A percentile compares a stretch with the other conserved stretches of the same genome.
Conservation (phyloP, 30 jellyfish, hydroid and myxozoan genomes). For the Nemopilema nomurai region DNA sequence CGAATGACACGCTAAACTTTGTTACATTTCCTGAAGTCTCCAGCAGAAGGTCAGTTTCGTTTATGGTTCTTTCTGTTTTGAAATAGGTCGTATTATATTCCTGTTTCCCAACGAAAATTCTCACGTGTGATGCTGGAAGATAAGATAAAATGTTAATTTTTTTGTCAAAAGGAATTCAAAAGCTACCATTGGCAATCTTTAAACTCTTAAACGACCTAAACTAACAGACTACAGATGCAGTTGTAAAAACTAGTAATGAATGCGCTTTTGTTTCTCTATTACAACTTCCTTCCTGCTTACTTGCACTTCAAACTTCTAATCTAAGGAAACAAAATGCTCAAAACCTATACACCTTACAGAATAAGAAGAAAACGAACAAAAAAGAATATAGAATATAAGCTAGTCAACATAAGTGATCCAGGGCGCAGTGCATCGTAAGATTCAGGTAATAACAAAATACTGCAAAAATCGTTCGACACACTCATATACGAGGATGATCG, state of each 20-base stretch:
- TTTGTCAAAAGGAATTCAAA: too few species aligned
- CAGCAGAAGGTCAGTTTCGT: slow-evolving; percentile 26
- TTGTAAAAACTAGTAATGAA: too few species aligned
- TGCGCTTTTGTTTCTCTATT: too few species aligned
- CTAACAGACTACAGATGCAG: too few species aligned
- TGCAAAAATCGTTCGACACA: not conserved
- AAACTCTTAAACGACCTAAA: too few species aligned
- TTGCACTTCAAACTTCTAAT: too few species aligned
- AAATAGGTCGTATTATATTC: not conserved
- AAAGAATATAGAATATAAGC: not conserved
- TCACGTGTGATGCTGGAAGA: not conserved
- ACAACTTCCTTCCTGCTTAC: too few species aligned
- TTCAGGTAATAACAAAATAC: not conserved
- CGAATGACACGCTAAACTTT: slow-evolving; percentile 1
- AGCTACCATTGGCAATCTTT: too few species aligned
- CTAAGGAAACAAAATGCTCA: too few species aligned
- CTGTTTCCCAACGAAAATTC: slow-evolving; percentile 1
- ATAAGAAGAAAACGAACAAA: too few species aligned
- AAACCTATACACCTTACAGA: too few species aligned
- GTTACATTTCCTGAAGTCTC: slow-evolving; percentile 11
- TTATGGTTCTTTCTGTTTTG: not conserved
- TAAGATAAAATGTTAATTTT: too few species aligned
- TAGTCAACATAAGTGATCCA: not conserved
- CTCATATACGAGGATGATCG: not conserved
- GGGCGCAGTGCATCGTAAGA: not conserved